Evolutionary conservation across 2,113 vertebrate species (phyloP).

Genomic region (Pungitius pungitius): DNA sequence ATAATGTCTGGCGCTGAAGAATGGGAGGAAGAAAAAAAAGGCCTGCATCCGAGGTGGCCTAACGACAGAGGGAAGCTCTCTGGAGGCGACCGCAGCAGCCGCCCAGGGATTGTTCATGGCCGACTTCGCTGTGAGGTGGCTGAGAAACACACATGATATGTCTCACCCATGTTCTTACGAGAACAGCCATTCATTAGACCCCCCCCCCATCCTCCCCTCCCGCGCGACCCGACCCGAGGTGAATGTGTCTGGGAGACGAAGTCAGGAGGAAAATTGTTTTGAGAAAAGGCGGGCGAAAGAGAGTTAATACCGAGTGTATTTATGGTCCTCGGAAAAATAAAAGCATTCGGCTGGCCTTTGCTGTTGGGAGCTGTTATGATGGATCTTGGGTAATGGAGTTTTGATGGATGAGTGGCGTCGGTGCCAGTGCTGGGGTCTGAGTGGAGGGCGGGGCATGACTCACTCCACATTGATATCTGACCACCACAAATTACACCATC

Average conservation of each 20-base stretch:
- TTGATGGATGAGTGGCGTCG: constrained; percentile 71
- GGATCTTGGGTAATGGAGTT: constrained; percentile 78
- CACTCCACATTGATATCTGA: constrained; percentile 50
- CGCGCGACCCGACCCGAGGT: constrained; percentile 59
- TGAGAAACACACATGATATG: constrained; percentile 62
- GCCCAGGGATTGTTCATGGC: constrained; percentile 72
- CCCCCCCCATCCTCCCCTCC: not conserved
- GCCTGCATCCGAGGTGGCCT: constrained; percentile 48
- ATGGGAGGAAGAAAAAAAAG: not conserved
- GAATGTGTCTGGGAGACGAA: constrained; percentile 39
- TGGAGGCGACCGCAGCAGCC: constrained; percentile 57
- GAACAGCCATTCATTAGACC: constrained; percentile 71
- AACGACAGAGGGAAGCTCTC: constrained; percentile 52
- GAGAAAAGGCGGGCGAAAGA: constrained; percentile 49
- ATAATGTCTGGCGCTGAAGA: constrained; percentile 56
- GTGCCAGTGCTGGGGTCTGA: constrained; percentile 31
- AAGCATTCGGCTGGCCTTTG: constrained; percentile 34
- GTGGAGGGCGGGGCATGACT: constrained; percentile 24
- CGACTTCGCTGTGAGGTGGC: constrained; percentile 47
- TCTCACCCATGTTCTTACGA: constrained; percentile 68
- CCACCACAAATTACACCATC: constrained; percentile 45
- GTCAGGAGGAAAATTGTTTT: constrained; percentile 68
- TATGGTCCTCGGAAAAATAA: constrained; percentile 60
- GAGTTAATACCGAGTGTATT: constrained; percentile 65
- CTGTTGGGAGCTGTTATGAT: constrained; percentile 64